phyloP scores from a whole-genome alignment of 2,888 invertebrate species.

The Cosmopolites sordidus region DNA sequence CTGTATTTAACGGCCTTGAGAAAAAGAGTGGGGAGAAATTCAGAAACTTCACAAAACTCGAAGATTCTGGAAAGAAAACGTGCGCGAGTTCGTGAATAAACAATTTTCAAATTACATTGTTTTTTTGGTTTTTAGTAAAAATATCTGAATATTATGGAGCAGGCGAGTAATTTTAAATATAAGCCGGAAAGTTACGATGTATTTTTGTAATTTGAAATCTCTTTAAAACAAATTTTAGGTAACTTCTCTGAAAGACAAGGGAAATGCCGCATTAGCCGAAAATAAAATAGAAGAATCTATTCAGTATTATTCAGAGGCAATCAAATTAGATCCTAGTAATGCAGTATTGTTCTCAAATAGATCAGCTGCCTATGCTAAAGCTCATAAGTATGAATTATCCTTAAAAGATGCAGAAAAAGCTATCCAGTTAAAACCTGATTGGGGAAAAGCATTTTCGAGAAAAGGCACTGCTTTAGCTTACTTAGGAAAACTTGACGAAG shows the following conservation, averaged over 20 bases:
- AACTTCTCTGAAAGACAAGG: conserved; percentile 77
- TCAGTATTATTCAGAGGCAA: conserved; percentile 75
- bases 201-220: background rate
- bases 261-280: conserved; percentile 76
- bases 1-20: too few relatives aligned
- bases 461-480: conserved; percentile 83
- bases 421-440: conserved; percentile 72
- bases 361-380: conserved; percentile 85
- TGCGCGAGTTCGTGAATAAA: conserved; percentile 10
- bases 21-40: background rate
- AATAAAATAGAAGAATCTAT: conserved; percentile 78
- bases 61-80: conserved; percentile 19
- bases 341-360: conserved; percentile 89
- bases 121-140: background rate
- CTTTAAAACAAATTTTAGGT: conserved; percentile 53
- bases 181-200: background rate
- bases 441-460: conserved; percentile 86
- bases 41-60: conserved; percentile 4
- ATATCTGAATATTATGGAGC: background rate
- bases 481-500: conserved; percentile 68
- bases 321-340: conserved; percentile 71
- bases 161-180: background rate
- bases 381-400: conserved; percentile 68
- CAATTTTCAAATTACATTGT: conserved; percentile 2
- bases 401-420: conserved; percentile 83